These are phyloP conservation scores for Montipora sp. DNA, from an alignment of 64 coral and sea anemone species.

Conservation along the genomic window DNA sequence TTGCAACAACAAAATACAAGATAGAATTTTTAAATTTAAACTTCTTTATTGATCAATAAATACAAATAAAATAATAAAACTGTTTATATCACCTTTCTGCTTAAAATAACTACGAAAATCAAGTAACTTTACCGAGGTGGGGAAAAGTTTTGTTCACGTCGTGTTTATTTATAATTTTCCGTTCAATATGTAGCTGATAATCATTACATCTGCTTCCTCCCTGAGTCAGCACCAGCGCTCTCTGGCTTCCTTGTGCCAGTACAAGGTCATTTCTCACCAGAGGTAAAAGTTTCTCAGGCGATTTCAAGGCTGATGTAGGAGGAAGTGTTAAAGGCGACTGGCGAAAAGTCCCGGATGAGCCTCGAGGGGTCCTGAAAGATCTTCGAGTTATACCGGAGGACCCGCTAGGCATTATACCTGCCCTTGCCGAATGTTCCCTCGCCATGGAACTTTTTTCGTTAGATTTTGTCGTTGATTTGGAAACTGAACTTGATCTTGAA, in stretches of 20 bases:
- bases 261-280: conserved; percentile 73
- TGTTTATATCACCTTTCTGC: not conserved
- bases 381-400: not conserved
- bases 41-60: not conserved
- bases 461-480: too few species aligned
- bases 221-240: conserved; percentile 78
- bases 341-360: not conserved
- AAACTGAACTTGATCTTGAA: conserved; percentile 2
- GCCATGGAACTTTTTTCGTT: not conserved
- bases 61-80: not conserved
- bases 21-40: too few species aligned
- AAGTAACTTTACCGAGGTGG: not conserved
- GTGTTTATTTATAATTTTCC: conserved; percentile 43
- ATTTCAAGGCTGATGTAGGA: not conserved
- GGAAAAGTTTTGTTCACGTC: not conserved
- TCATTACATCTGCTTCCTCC: conserved; percentile 86
- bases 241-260: conserved; percentile 80
- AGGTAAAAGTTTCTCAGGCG: conserved; percentile 60
- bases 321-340: not conserved
- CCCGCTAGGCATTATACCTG: not conserved
- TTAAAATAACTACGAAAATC: too few species aligned
- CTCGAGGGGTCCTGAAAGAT: not conserved
- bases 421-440: not conserved
- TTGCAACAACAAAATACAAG: too few species aligned
- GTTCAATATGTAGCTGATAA: conserved; percentile 73